Evolutionary conservation across 2,797 vertebrate species (phyloP), one percentile per base, ranked within the genome.

Genomic region (Enteromius radiatus): DNA sequence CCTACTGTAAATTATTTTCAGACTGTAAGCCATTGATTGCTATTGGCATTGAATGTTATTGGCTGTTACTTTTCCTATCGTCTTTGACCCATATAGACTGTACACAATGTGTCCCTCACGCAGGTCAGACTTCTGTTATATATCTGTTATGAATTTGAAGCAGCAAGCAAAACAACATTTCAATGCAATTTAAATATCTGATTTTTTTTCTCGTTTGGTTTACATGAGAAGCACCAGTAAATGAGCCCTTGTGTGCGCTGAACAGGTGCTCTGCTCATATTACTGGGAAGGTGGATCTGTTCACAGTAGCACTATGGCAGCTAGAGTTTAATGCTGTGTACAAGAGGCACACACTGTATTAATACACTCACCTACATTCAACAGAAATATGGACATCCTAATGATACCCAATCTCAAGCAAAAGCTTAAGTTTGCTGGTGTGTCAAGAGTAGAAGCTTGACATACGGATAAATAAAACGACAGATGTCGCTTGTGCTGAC

Each of bases 341-440:
- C 38, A 71, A 45, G 8, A 65, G 38, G 36, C 23, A 69, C 90
- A 92, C 89, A 91, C 87, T 85, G 90, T 88, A 90, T 93, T 85
- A 84, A 93, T 88, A 89, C 69, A 84, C 88, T 89, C 86, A 84
- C 88, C 89, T 87, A 14, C 84, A 85, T 84, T 85, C 36, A 36
- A 59, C 38, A 45, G 19, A 83, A 38, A 80, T 77, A 41, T 54
- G 12, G 33, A 45, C 17, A 76, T 67, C 10, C 47, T 11, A 38
- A 76, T 64, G 23, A 76, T 54, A 52, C 74, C 45, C 31, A 49
- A 81, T 78, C 73, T 47, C 3, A 14, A 75, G 33, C 31, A 61
- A 64, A 45, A 49, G 28, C n/a, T 65, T 78, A 26, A 12, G 47
- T 67, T 70, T 70, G 68, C 65, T 70, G 64, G 28, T 78, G 43